Evolutionary conservation across 2,797 vertebrate genomes (phyloP).

Genomic region (Xenentodon cancila): DNA sequence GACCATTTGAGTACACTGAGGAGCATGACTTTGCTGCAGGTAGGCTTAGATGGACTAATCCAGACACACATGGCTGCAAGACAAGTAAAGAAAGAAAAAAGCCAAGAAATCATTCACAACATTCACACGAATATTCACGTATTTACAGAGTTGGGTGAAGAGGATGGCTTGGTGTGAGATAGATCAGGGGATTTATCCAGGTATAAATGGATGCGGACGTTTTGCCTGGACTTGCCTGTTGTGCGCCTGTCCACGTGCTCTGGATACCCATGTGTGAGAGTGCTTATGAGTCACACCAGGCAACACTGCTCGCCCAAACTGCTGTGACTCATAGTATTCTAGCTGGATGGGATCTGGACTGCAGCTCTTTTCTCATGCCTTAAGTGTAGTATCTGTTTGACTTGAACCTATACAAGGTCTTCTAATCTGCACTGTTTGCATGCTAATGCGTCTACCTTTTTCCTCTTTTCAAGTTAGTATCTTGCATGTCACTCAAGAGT

Average conservation of each 20-base stretch:
- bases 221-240: constrained; percentile 59
- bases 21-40: constrained; percentile 21
- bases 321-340: constrained; percentile 61
- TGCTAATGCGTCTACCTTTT: constrained; percentile 3
- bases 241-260: constrained; percentile 67
- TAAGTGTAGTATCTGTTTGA: constrained; percentile 51
- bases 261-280: constrained; percentile 65
- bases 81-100: background rate
- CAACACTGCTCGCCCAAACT: constrained; percentile 61
- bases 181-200: constrained; percentile 38
- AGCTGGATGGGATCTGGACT: constrained; percentile 49
- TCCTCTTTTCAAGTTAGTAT: constrained; percentile 22
- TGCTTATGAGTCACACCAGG: constrained; percentile 71
- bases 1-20: constrained; percentile 57
- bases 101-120: background rate
- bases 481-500: constrained; percentile 29
- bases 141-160: constrained; percentile 4
- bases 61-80: constrained; percentile 3
- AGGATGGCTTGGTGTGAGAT: constrained; percentile 12
- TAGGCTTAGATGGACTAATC: constrained; percentile 23
- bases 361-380: constrained; percentile 64
- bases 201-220: constrained; percentile 37
- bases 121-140: constrained; percentile 6
- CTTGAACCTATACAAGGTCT: constrained; percentile 31
- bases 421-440: constrained; percentile 27